Evolutionary conservation across 2,888 invertebrate species (phyloP).

Genomic region (Escarpia spicata): DNA sequence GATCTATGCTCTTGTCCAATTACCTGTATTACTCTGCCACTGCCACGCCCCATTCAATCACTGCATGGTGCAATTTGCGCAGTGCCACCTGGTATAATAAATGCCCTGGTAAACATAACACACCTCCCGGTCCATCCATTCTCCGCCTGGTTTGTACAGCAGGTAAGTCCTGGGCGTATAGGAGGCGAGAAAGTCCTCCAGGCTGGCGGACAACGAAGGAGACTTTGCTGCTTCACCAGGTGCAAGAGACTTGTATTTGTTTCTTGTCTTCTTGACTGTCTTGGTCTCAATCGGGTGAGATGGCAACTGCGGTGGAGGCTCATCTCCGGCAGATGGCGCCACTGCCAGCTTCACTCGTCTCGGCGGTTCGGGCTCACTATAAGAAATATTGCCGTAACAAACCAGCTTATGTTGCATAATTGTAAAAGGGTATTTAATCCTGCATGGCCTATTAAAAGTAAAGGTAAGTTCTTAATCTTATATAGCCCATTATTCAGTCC

Average conservation of each 20-base stretch:
- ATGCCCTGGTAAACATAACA: background rate
- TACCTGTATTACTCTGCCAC: too few relatives aligned
- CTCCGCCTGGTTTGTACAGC: conserved; percentile 53
- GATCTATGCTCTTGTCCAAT: too few relatives aligned
- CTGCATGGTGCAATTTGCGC: too few relatives aligned
- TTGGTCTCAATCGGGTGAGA: conserved; percentile 24
- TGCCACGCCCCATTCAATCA: too few relatives aligned
- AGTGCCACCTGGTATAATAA: background rate
- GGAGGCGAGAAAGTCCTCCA: conserved; percentile 22
- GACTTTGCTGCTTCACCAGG: conserved; percentile 37
- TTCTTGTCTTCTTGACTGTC: conserved; percentile 50
- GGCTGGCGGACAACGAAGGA: background rate
- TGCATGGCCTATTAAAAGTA: too few relatives aligned
- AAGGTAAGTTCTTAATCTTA: too few relatives aligned
- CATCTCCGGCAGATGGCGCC: conserved; percentile 22
- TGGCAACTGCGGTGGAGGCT: background rate
- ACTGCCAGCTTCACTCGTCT: conserved; percentile 29
- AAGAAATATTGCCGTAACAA: background rate
- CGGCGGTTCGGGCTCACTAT: background rate
- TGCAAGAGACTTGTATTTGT: conserved; percentile 47
- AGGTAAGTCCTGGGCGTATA: conserved; percentile 47
- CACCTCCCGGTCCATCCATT: conserved; percentile 52
- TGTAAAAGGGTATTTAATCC: background rate
- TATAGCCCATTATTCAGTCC: too few relatives aligned
- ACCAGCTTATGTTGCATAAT: background rate